Conservation (phyloP, 2,888 invertebrate genomes). For the Nomada goodeniana region DNA sequence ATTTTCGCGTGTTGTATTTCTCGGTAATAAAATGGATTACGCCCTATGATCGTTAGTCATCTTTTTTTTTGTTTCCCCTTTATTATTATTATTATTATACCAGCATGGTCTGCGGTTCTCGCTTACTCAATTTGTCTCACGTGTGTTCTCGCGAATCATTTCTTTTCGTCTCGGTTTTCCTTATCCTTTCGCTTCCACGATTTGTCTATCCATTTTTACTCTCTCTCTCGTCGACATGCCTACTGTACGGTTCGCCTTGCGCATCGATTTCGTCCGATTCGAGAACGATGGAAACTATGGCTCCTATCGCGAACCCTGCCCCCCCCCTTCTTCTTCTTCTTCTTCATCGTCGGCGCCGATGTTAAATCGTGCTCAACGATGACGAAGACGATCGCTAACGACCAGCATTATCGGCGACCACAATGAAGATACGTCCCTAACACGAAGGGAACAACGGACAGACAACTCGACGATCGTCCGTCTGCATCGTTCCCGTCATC, state of each 20-base stretch:
- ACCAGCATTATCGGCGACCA: background rate
- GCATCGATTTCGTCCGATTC: background rate
- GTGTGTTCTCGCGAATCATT: background rate
- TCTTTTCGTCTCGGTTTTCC: too few species aligned
- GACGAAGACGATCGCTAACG: background rate
- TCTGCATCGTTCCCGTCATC: conserved; percentile 25
- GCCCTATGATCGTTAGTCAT: conserved; percentile 70
- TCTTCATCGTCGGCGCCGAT: too few species aligned
- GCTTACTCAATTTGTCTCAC: background rate
- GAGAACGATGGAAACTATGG: conserved; percentile 46
- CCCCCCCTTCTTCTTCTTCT: conserved; percentile 4
- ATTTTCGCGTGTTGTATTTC: conserved; percentile 33
- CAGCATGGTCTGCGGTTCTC: conserved; percentile 45
- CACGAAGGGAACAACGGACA: background rate
- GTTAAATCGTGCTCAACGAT: background rate
- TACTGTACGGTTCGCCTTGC: conserved; percentile 57
- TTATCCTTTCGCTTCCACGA: conserved; percentile 5
- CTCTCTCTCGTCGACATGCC: conserved; percentile 40
- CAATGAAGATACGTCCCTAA: background rate
- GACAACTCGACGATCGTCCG: conserved; percentile 7
- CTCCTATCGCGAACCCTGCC: conserved; percentile 12
- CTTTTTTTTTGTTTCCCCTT: conserved; percentile 24
- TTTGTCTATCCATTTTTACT: background rate
- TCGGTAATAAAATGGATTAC: conserved; percentile 76
- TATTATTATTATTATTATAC: conserved; percentile 11